Percentiles rank a stretch among this genome's conserved stretches.
These are phyloP conservation scores for Pungitius pungitius DNA, from an alignment of 2,113 vertebrate species.

Conservation along the genomic window DNA sequence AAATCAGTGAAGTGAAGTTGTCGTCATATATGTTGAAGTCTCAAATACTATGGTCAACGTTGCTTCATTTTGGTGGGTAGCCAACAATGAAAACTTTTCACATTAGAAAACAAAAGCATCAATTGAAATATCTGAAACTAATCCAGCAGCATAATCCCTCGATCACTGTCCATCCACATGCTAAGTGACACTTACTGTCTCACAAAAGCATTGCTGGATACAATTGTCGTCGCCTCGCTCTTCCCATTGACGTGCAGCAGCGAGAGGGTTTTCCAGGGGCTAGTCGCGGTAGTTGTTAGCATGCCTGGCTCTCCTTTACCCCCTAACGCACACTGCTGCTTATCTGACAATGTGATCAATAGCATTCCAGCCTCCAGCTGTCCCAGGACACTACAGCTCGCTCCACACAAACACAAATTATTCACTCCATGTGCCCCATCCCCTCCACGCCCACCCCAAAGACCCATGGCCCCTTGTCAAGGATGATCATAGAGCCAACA, in stretches of 20 bases:
- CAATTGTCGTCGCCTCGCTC: not conserved
- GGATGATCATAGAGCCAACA: constrained; percentile 30
- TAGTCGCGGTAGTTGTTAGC: constrained; percentile 64
- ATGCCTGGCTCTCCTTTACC: constrained; percentile 60
- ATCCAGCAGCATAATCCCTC: not conserved
- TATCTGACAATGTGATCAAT: constrained; percentile 75
- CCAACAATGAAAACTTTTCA: too few species aligned
- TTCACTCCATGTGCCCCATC: constrained; percentile 38
- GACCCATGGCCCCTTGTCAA: constrained; percentile 8
- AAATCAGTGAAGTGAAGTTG: too few species aligned
- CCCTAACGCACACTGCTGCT: constrained; percentile 68
- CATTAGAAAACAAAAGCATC: too few species aligned
- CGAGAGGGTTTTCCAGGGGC: constrained; percentile 58
- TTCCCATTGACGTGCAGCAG: constrained; percentile 53
- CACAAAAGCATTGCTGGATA: not conserved
- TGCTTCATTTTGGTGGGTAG: too few species aligned
- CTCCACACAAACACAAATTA: constrained; percentile 55
- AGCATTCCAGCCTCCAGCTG: constrained; percentile 69
- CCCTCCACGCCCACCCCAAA: not conserved
- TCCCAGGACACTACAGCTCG: constrained; percentile 70
- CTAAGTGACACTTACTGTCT: not conserved
- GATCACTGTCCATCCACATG: not conserved
- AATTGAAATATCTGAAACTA: not conserved
- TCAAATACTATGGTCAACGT: too few species aligned
- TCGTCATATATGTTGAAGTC: too few species aligned